phyloP scores from a whole-genome alignment of 2,797 vertebrate species.

The Enteromius thamalakanensis region DNA sequence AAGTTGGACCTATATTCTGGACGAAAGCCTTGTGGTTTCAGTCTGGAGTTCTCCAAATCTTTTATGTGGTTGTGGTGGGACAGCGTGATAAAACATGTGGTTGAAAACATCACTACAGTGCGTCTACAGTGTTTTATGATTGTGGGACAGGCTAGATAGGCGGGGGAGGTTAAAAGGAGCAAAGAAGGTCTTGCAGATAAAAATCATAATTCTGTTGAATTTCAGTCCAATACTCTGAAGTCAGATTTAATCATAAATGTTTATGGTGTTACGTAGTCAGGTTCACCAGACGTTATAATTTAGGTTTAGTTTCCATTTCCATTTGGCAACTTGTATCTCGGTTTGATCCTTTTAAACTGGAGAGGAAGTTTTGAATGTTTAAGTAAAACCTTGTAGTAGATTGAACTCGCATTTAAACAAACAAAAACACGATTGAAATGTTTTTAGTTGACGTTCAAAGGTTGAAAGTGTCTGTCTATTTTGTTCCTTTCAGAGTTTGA shows the following conservation, averaged over 20 bases:
- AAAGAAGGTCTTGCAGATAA: neutral
- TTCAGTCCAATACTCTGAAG: neutral
- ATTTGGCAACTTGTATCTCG: neutral
- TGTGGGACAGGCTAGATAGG: neutral
- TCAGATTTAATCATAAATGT: slow-evolving; percentile 3
- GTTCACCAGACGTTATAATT: neutral
- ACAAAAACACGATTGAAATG: neutral
- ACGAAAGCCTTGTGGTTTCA: slow-evolving; percentile 39
- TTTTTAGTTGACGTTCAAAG: neutral
- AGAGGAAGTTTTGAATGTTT: neutral
- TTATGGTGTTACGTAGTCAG: neutral
- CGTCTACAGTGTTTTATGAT: neutral
- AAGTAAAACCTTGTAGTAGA: neutral
- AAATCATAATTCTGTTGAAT: neutral
- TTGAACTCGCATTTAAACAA: neutral
- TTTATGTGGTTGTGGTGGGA: slow-evolving; percentile 28
- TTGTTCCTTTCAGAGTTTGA: neutral
- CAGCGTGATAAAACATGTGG: slow-evolving; percentile 33
- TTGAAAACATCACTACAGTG: slow-evolving; percentile 29
- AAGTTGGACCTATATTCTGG: slow-evolving; percentile 32
- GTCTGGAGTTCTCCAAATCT: slow-evolving; percentile 15
- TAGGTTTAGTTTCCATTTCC: neutral
- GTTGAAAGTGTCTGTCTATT: neutral
- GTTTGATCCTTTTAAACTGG: neutral
- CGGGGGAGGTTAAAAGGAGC: neutral